A percentile compares a stretch with the other conserved stretches of the same genome.
Conservation (phyloP, 2,113 vertebrate species). For the human region GRCh38 chr1:210264001-210264500, state of each 20-base stretch:
- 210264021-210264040: neutral
- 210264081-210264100: neutral
- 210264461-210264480: neutral
- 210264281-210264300: neutral
- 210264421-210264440: neutral
- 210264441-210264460: neutral
- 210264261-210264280: neutral
- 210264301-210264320: slow-evolving; percentile 1
- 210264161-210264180: neutral
- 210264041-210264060: neutral
- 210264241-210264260: neutral
- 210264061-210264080: neutral
- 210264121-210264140: neutral
- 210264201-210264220: neutral
- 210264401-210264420: neutral
- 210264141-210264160: neutral
- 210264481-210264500: neutral
- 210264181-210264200: neutral
- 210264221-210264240: neutral
- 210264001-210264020: neutral
- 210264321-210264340: neutral
- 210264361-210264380: neutral
- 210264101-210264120: neutral
- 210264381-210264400: neutral
- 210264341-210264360: neutral